Percentiles rank a stretch among this genome's conserved stretches.
phyloP scores from a whole-genome alignment of 2,113 vertebrate genomes.

The Sterna hirundo region DNA sequence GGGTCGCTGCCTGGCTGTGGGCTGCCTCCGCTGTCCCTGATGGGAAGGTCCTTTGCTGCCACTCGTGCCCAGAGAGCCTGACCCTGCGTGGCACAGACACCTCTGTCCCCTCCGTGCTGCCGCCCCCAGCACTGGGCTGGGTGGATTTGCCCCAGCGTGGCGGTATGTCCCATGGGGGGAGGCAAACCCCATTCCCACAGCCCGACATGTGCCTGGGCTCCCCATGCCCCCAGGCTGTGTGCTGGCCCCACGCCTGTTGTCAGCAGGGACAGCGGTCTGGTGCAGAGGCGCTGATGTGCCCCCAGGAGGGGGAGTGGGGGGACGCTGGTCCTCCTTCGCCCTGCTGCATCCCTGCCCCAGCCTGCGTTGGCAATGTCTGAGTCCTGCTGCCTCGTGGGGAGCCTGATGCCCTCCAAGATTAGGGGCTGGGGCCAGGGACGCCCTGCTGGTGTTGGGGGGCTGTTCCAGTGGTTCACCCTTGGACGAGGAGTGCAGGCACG shows the following conservation, averaged over 20 bases:
- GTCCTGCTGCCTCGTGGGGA: neutral
- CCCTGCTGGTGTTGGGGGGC: neutral
- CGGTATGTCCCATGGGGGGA: neutral
- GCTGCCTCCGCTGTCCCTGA: neutral
- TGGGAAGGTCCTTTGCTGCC: neutral
- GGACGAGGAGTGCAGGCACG: neutral
- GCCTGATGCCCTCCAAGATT: neutral
- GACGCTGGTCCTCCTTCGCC: neutral
- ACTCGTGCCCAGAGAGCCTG: neutral
- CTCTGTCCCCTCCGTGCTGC: neutral
- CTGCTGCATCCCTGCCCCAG: rapidly evolving
- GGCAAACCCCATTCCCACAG: neutral
- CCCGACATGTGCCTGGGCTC: rapidly evolving
- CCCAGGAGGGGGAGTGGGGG: too few relatives aligned
- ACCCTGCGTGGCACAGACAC: neutral
- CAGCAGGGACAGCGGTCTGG: neutral
- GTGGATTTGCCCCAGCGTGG: neutral
- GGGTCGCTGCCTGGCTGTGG: neutral
- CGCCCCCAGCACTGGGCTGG: neutral
- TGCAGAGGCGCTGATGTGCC: neutral
- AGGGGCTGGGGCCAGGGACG: neutral
- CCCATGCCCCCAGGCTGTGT: neutral
- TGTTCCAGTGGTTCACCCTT: neutral
- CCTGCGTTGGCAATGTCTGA: neutral
- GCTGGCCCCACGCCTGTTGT: neutral